Base-by-base conservation (phyloP, 2,888 invertebrate species). In the Drosophila prolongata region DNA sequence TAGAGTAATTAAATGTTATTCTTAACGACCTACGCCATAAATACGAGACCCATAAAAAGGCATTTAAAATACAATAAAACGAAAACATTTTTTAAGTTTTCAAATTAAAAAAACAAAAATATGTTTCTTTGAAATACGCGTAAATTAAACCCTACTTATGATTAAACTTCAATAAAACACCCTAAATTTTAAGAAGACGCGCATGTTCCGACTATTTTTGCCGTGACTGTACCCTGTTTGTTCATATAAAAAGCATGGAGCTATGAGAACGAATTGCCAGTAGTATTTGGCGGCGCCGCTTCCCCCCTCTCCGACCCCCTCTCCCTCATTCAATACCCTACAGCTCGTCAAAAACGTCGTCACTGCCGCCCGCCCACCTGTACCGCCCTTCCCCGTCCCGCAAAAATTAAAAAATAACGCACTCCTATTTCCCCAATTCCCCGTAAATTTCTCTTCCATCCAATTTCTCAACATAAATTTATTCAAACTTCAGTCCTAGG, bases 181-280 rank as follows among this genome's bases (percentile, higher is more conserved):
- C 44, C 38, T 40, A 16, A 38, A 47, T 35, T 52, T 46, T 40
- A 40, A 43, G 11, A 46, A 73, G 40, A 69, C 87, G 87, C 87
- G 86, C 88, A 83, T 87, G 75, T 89, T 57, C 75, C 77, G 66
- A 77, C 70, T 88, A 89, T 83, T 87, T 83, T 83, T 87, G 89
- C 88, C 82, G 88, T 82, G 86, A 83, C 83, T 83, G 83, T 89
- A 83, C 83, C 55, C 77, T 85, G 89, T 70, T 77, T 67, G 77
- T 64, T 79, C 88, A 85, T 87, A 86, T 75, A 86, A 88, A 81
- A 87, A 87, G 83, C 88, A 79, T 83, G 75, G 75, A 84, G 80
- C 75, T 89, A 83, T 79, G 89, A 77, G 86, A 85, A 87, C 84
- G 83, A 85, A 85, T 88, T 88, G 89, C 80, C 89, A 85, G 84